phyloP scores from a whole-genome alignment of 2,888 invertebrate genomes.

The Tanypteryx hageni region DNA sequence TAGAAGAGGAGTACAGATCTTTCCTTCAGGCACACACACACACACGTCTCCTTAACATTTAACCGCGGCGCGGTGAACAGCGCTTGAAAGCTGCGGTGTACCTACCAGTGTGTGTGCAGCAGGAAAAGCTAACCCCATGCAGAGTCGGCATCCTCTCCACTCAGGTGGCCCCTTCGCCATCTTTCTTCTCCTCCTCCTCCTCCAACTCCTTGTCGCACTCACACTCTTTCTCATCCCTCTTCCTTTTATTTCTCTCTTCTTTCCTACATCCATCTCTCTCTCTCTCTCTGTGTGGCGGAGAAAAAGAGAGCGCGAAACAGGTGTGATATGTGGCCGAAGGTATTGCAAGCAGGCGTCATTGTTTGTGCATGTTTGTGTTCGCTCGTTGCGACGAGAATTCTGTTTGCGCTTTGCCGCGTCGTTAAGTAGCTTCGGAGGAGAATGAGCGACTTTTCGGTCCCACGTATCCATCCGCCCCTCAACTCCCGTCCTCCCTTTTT shows the following conservation, averaged over 20 bases:
- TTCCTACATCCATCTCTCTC: no score
- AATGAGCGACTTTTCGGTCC: neutral
- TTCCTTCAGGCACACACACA: neutral
- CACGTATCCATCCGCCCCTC: neutral
- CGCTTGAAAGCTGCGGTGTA: constrained; percentile 29
- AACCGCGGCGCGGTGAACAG: neutral
- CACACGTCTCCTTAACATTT: neutral
- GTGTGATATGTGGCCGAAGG: neutral
- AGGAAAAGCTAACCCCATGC: constrained; percentile 10
- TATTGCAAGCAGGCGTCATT: neutral
- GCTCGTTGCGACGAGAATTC: neutral
- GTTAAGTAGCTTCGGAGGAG: neutral
- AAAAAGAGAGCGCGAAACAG: neutral
- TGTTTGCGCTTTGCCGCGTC: constrained; percentile 32
- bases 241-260: no score
- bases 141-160: constrained; percentile 60
- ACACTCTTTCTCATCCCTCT: no score
- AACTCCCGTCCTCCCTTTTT: neutral
- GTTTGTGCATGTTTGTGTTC: constrained; percentile 11
- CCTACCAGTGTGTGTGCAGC: neutral
- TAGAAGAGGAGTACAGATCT: neutral
- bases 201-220: neutral
- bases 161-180: constrained; percentile 28
- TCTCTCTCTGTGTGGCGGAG: neutral
- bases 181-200: neutral